Evolutionary conservation across 2,113 vertebrate species (phyloP).

Genomic region (Noturus placidus): DNA sequence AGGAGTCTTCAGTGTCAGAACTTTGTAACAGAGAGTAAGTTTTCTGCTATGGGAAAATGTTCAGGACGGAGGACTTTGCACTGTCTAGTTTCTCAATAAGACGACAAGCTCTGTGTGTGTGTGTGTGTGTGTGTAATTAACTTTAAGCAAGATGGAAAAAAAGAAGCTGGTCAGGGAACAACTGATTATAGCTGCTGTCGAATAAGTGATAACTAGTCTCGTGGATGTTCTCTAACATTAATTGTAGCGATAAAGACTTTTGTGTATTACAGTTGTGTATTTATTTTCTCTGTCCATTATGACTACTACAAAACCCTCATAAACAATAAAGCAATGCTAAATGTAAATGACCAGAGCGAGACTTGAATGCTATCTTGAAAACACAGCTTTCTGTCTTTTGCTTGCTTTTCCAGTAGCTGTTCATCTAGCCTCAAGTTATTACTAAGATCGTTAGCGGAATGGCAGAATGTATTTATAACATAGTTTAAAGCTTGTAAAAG

Average conservation of each 20-base stretch:
- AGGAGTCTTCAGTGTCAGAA: background rate
- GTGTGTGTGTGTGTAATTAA: background rate
- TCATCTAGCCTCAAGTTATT: background rate
- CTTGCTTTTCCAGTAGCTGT: background rate
- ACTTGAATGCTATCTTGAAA: background rate
- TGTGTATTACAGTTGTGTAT: background rate
- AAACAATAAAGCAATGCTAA: background rate
- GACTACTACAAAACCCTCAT: background rate
- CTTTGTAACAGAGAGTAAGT: background rate
- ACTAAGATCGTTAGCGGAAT: background rate
- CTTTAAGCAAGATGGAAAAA: background rate
- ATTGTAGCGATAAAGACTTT: background rate
- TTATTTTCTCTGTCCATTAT: background rate
- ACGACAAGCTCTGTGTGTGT: background rate
- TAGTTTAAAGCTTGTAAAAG: slow-evolving; percentile 23
- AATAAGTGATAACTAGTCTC: background rate
- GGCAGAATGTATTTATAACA: background rate
- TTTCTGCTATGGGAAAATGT: background rate
- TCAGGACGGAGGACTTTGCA: background rate
- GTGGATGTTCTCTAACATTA: background rate
- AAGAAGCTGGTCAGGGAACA: background rate
- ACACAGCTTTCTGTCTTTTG: background rate
- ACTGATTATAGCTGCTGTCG: background rate
- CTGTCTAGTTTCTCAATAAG: background rate
- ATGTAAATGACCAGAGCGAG: background rate